These are phyloP conservation scores for Ptychochromis oligacanthus DNA, from an alignment of 2,113 vertebrate genomes.

Conservation along the genomic window DNA sequence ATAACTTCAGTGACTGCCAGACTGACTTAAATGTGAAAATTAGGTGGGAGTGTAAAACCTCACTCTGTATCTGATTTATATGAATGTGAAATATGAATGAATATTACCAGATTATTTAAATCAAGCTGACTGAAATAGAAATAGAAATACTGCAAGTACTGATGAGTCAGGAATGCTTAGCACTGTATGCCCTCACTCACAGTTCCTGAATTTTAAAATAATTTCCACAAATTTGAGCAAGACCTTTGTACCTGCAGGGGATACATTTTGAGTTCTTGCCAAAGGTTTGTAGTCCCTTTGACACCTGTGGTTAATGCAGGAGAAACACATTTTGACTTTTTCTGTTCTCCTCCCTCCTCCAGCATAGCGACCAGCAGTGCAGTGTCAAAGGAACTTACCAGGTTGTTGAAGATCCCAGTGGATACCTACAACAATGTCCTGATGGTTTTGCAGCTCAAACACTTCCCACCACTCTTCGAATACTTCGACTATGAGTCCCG, in stretches of 20 bases:
- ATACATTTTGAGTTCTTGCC: no score
- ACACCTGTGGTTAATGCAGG: neutral
- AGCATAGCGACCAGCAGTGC: conserved; percentile 98
- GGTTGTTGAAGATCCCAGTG: conserved; percentile 96
- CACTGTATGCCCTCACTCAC: neutral
- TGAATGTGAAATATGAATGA: no score
- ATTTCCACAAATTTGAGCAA: neutral
- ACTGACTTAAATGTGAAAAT: no score
- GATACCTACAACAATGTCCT: conserved; percentile 97
- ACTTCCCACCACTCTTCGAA: conserved; percentile 96
- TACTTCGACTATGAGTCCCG: conserved; percentile 98
- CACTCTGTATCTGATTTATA: no score
- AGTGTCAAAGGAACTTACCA: conserved; percentile 96
- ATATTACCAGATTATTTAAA: no score
- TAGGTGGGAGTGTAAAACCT: no score
- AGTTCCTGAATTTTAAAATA: neutral
- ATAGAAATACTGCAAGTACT: no score
- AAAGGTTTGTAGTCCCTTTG: neutral
- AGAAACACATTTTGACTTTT: neutral
- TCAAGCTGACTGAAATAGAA: no score
- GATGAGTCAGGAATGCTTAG: no score
- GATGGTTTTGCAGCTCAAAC: conserved; percentile 94
- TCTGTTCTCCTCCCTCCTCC: neutral
- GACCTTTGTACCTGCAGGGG: neutral
- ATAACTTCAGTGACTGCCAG: no score